A percentile compares a stretch with the other conserved stretches of the same genome.
Evolutionary conservation across 64 coral and sea anemone genomes (phyloP).

Genomic region (Pachyseris speciosa): DNA sequence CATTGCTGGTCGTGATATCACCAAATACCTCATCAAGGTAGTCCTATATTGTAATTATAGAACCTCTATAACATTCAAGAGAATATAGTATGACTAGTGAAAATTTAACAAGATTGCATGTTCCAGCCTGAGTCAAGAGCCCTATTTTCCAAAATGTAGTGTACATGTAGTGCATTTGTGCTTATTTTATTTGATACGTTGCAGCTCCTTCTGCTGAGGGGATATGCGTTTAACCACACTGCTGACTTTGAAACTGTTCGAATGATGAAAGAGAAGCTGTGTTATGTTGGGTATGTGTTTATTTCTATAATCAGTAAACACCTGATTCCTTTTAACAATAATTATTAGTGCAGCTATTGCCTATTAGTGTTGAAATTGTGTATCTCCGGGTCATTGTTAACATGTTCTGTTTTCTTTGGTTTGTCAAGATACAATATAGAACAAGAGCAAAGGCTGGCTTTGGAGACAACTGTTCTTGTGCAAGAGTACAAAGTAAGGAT

Average conservation of each 20-base stretch:
- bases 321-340: not conserved
- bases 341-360: too few species aligned
- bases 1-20: conserved; percentile 96
- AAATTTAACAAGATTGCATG: too few species aligned
- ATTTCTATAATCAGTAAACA: too few species aligned
- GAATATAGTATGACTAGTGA: not conserved
- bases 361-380: not conserved
- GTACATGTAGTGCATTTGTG: too few species aligned
- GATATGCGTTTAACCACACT: conserved; percentile 99
- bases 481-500: conserved; percentile 93
- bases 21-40: conserved; percentile 97
- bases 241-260: conserved; percentile 99
- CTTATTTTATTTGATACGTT: not conserved
- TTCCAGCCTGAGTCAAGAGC: too few species aligned
- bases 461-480: conserved; percentile 96
- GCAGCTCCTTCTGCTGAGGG: conserved; percentile 91
- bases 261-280: conserved; percentile 99
- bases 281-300: conserved; percentile 94
- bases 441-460: conserved; percentile 98
- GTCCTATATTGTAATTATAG: too few species aligned
- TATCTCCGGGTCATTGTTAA: not conserved
- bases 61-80: too few species aligned
- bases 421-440: conserved; percentile 95
- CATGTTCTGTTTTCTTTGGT: not conserved
- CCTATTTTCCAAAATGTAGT: too few species aligned